Evolutionary conservation across 2,113 vertebrate genomes (phyloP), one percentile per base, ranked within the genome.

Genomic region (Candoia aspera): DNA sequence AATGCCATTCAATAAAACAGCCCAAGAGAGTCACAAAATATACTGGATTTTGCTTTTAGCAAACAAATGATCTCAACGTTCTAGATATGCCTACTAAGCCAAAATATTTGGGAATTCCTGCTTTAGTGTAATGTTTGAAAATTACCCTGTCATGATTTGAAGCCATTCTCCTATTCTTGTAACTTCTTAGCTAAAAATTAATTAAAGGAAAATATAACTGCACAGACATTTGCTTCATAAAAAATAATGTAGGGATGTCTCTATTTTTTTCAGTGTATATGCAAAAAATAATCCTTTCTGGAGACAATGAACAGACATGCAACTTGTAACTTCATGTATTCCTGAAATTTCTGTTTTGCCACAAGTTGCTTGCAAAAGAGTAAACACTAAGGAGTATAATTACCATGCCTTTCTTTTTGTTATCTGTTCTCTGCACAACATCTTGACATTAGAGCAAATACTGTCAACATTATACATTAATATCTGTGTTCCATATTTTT

Each of bases 371-470:
- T 94, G 68, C 42, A 89, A 94, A 95, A 90, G n/a, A 92, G 94
- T 94, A 94, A 95, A 73, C 53, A 42, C 49, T 94, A 91, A 94
- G 91, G 91, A 87, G 5, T 13, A 0, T 89, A 57, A 93, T 94
- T 94, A 94, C n/a, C 37, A 84, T 94, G 8, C 6, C 83, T 73
- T 10, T 86, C 91, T 93, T 96, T 91, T 85, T 92, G 73, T 93
- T 92, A 79, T 92, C 68, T 62, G 1, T 91, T 73, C 87, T 91
- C 73, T 3, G 92, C 60, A 57, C 1, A 0, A 0, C 84, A 24
- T 53, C 92, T 94, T 94, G 84, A 93, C 90, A 95, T 64, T 84
- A 91, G 94, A 94, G 87, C n/a, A 95, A 92, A 94, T 93, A 53
- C 90, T 87, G 1, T 89, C 84, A 88, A 3, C 37, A 21, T 93